Conservation (phyloP, 2,797 vertebrate genomes). For the Macropus fuliginosus region DNA sequence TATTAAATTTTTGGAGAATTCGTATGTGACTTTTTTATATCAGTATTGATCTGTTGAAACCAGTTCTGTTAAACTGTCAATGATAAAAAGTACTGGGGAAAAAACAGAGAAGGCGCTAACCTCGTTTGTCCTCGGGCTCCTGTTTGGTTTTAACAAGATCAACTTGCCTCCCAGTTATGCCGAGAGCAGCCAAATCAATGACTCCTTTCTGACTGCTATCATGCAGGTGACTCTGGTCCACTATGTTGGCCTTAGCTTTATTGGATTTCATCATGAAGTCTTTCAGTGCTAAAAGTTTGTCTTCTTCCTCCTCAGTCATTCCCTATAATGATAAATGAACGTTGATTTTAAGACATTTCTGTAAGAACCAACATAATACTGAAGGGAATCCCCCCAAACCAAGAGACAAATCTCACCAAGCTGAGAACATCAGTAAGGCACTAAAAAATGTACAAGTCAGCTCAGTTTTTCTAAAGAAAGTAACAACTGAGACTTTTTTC, state of each 20-base stretch:
- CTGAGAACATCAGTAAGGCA: background rate
- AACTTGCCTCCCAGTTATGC: constrained; percentile 94
- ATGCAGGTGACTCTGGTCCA: constrained; percentile 93
- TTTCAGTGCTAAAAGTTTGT: constrained; percentile 96
- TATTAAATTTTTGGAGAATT: background rate
- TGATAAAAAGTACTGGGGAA: background rate
- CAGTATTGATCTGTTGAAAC: constrained; percentile 27
- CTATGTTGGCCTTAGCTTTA: constrained; percentile 96
- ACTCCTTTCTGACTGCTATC: constrained; percentile 92
- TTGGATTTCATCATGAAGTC: constrained; percentile 99
- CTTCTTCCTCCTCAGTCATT: constrained; percentile 97
- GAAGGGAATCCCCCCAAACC: background rate
- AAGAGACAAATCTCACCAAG: background rate
- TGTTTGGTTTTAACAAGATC: constrained; percentile 94
- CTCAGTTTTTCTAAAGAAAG: background rate
- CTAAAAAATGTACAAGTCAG: background rate
- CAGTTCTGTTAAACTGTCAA: constrained; percentile 16
- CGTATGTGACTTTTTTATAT: background rate
- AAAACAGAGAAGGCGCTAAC: constrained; percentile 81
- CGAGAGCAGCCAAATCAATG: constrained; percentile 91
- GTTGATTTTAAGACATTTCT: constrained; percentile 13
- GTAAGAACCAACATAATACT: background rate
- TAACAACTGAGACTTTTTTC: background rate
- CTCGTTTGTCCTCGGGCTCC: constrained; percentile 95
- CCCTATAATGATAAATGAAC: constrained; percentile 86